A percentile compares a stretch with the other conserved stretches of the same genome.
Evolutionary conservation across 2,797 vertebrate species (phyloP).

Genomic region (Tapirus indicus): DNA sequence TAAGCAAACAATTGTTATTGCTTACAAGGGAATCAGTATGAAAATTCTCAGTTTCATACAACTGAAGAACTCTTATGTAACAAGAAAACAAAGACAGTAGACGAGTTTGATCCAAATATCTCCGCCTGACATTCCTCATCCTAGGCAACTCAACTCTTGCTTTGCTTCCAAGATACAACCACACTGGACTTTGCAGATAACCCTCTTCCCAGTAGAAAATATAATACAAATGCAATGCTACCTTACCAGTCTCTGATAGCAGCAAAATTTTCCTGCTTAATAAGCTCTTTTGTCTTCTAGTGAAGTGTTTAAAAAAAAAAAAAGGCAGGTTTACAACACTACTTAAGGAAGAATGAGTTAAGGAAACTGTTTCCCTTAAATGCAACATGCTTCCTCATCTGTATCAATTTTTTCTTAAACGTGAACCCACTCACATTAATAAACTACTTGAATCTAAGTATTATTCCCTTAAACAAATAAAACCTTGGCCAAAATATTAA

Average conservation of each 20-base stretch:
- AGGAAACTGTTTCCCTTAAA: neutral
- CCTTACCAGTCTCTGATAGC: neutral
- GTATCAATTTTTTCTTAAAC: neutral
- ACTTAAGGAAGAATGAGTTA: neutral
- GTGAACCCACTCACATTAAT: neutral
- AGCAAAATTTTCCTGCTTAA: neutral
- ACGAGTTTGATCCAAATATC: constrained; percentile 1
- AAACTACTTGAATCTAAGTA: neutral
- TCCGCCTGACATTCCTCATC: neutral
- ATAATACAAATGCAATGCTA: neutral
- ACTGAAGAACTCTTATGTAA: neutral
- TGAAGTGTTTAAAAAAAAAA: neutral
- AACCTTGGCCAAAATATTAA: neutral
- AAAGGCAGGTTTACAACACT: neutral
- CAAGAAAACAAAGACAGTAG: neutral
- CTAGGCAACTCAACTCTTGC: neutral
- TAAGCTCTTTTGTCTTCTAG: neutral
- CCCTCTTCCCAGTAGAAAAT: neutral
- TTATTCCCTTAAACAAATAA: constrained; percentile 23
- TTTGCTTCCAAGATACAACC: neutral
- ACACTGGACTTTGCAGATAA: neutral
- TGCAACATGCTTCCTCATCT: neutral
- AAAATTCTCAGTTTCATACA: constrained; percentile 19
- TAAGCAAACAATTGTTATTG: neutral
- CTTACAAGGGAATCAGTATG: constrained; percentile 19